These are phyloP conservation scores for Lithophane socia DNA, from an alignment of 2,888 invertebrate genomes.

Conservation along the genomic window DNA sequence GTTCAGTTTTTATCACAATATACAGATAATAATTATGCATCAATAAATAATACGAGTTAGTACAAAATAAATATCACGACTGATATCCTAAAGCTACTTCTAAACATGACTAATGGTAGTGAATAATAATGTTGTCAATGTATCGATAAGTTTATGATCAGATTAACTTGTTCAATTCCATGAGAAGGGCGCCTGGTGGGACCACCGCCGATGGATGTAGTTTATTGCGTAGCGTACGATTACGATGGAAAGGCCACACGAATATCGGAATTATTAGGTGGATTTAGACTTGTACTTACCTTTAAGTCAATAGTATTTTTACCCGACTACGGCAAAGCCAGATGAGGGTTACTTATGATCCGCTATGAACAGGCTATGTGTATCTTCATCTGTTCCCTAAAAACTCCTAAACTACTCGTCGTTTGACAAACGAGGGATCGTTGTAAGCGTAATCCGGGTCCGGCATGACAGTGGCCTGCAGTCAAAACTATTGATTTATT, in stretches of 20 bases:
- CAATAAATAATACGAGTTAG: no score
- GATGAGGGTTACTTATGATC: no score
- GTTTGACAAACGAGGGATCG: no score
- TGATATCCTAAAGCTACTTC: slow-evolving; percentile 24
- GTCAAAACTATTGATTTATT: neutral
- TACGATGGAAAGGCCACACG: neutral
- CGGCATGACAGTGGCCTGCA: no score
- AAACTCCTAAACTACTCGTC: no score
- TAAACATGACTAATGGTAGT: slow-evolving; percentile 36
- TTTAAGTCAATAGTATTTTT: no score
- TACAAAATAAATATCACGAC: slow-evolving; percentile 4
- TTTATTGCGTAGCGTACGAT: slow-evolving; percentile 19
- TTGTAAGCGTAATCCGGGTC: no score
- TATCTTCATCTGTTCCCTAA: no score
- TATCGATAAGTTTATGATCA: slow-evolving; percentile 41
- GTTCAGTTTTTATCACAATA: no score
- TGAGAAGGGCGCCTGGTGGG: slow-evolving; percentile 27
- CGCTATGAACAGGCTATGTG: no score
- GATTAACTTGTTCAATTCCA: slow-evolving; percentile 49
- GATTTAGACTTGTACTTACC: neutral
- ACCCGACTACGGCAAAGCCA: no score
- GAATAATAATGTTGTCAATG: slow-evolving; percentile 42
- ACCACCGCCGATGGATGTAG: slow-evolving; percentile 31
- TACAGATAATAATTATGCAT: no score
- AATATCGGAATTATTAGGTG: neutral